A percentile compares a stretch with the other conserved stretches of the same genome.
Evolutionary conservation across 2,888 invertebrate genomes (phyloP).

Genomic region (Zele albiditarsus): DNA sequence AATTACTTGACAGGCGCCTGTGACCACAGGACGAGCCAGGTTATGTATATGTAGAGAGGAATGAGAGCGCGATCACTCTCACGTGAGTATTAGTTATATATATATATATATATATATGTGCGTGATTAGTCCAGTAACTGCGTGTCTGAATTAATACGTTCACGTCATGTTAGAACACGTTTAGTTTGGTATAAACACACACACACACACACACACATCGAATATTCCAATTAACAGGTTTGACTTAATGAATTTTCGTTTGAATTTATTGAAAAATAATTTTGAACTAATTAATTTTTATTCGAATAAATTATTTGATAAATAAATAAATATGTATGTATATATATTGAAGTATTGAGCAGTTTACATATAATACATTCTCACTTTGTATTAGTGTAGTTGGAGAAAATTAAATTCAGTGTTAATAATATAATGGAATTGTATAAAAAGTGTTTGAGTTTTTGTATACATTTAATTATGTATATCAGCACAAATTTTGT

Average conservation of each 20-base stretch:
- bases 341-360: too few relatives aligned
- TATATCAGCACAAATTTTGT: too few relatives aligned
- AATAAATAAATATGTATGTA: too few relatives aligned
- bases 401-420: too few relatives aligned
- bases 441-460: too few relatives aligned
- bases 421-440: too few relatives aligned
- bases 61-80: slow-evolving; percentile 1
- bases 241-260: background rate
- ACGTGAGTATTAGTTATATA: background rate
- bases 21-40: slow-evolving; percentile 23
- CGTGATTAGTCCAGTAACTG: slow-evolving; percentile 6
- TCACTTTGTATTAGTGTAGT: too few relatives aligned
- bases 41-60: slow-evolving; percentile 1
- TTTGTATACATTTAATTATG: too few relatives aligned
- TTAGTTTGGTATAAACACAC: background rate
- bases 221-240: slow-evolving; percentile 21
- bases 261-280: too few relatives aligned
- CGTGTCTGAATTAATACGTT: slow-evolving; percentile 19
- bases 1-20: slow-evolving; percentile 45
- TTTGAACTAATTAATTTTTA: too few relatives aligned
- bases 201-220: background rate
- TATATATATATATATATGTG: background rate
- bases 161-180: background rate
- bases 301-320: too few relatives aligned
- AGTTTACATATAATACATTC: too few relatives aligned